Conservation (phyloP, 2,888 invertebrate genomes). For the Eupithecia exiguata region DNA sequence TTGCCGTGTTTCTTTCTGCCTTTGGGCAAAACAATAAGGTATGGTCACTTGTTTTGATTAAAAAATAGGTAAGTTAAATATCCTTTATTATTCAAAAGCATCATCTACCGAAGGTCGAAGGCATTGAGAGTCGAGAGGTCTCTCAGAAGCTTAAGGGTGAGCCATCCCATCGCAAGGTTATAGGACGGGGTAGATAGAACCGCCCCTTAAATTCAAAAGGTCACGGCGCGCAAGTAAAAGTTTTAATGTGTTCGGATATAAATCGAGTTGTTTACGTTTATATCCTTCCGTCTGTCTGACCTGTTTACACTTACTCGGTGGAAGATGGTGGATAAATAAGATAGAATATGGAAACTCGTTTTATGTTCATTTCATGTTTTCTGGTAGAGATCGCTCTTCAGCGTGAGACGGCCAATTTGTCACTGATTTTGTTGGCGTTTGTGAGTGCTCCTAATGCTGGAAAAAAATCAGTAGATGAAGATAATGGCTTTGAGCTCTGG, state of each 20-base stretch:
- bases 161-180: constrained; percentile 3
- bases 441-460: too few relatives aligned
- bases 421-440: neutral
- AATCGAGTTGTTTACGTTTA: constrained; percentile 75
- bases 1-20: too few relatives aligned
- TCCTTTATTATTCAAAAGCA: neutral
- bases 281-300: constrained; percentile 53
- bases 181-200: constrained; percentile 46
- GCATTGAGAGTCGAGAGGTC: constrained; percentile 6
- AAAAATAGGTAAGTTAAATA: too few relatives aligned
- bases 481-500: too few relatives aligned
- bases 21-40: too few relatives aligned
- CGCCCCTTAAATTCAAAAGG: constrained; percentile 53
- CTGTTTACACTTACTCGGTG: constrained; percentile 20
- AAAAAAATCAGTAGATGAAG: too few relatives aligned
- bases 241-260: constrained; percentile 76
- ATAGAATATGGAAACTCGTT: neutral
- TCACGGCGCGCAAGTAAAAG: constrained; percentile 60
- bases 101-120: constrained; percentile 4
- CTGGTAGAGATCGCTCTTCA: neutral
- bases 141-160: constrained; percentile 10
- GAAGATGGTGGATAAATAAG: neutral
- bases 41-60: too few relatives aligned
- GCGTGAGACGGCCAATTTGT: neutral
- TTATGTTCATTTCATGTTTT: neutral